These are phyloP conservation scores for Gavialis gangeticus DNA, from an alignment of 2,113 vertebrate genomes.

Conservation along the genomic window DNA sequence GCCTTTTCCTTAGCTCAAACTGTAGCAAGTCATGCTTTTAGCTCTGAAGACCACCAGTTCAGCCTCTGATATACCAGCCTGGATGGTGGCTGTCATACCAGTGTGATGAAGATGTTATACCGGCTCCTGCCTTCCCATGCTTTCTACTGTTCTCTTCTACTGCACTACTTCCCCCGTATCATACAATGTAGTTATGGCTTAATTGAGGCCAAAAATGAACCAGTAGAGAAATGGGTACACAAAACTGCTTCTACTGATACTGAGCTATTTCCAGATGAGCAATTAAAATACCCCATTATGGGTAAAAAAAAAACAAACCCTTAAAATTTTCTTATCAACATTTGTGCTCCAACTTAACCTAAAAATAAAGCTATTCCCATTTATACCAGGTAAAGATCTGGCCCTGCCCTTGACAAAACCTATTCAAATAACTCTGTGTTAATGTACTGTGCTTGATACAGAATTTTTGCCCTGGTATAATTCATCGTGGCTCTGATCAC, in stretches of 20 bases:
- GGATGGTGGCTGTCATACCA: neutral
- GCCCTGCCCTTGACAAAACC: neutral
- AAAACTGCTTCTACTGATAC: neutral
- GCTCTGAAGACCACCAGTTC: neutral
- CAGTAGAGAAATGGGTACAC: neutral
- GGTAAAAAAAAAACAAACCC: neutral
- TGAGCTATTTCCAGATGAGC: neutral
- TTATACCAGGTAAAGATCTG: accelerated
- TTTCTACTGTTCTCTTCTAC: neutral
- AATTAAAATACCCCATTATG: neutral
- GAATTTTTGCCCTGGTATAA: neutral
- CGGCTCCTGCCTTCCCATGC: neutral
- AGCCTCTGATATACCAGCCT: neutral
- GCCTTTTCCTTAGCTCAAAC: neutral
- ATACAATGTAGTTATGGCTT: neutral
- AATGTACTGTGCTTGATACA: accelerated
- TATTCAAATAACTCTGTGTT: accelerated
- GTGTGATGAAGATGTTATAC: neutral
- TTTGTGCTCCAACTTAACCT: neutral
- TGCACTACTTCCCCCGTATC: neutral
- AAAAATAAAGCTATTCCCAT: neutral
- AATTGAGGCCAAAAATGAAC: neutral
- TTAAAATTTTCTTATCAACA: neutral
- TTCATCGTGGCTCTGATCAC: accelerated
- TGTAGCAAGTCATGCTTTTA: neutral